Evolutionary conservation across 2,888 invertebrate species (phyloP).

Genomic region (Penaeus monodon): DNA sequence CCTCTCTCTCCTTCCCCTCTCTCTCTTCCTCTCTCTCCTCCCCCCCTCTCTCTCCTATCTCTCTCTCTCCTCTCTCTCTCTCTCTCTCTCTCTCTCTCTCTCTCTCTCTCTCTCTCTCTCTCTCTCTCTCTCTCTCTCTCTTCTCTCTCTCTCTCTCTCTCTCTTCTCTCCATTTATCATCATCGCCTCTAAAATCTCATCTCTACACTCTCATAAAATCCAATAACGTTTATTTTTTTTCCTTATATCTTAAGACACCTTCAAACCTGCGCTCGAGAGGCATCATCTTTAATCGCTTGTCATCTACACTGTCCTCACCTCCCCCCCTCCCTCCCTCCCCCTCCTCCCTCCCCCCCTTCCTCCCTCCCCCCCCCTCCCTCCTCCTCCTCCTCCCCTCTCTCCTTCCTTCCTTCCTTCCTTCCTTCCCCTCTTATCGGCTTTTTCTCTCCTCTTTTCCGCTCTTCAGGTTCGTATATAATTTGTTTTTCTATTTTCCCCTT

Average conservation of each 20-base stretch:
- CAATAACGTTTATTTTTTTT: not conserved
- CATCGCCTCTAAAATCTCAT: no score
- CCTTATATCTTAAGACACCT: not conserved
- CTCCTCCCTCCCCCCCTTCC: not conserved
- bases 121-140: no score
- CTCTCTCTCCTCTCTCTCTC: not conserved
- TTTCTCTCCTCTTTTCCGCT: not conserved
- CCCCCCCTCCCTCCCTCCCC: not conserved
- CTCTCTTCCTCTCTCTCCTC: no score
- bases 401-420: not conserved
- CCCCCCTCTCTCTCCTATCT: not conserved
- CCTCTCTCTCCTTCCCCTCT: no score
- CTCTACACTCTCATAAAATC: not conserved
- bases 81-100: no score
- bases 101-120: no score
- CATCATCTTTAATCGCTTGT: not conserved
- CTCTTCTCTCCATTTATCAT: no score
- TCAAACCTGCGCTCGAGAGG: not conserved
- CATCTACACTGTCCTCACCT: not conserved
- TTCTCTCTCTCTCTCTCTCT: no score
- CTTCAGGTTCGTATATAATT: not conserved
- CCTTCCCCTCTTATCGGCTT: not conserved
- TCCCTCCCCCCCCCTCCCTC: no score
- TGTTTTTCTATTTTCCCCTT: no score
- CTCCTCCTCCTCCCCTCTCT: no score